phyloP scores from a whole-genome alignment of 2,113 vertebrate species.

The Cromileptes altivelis region DNA sequence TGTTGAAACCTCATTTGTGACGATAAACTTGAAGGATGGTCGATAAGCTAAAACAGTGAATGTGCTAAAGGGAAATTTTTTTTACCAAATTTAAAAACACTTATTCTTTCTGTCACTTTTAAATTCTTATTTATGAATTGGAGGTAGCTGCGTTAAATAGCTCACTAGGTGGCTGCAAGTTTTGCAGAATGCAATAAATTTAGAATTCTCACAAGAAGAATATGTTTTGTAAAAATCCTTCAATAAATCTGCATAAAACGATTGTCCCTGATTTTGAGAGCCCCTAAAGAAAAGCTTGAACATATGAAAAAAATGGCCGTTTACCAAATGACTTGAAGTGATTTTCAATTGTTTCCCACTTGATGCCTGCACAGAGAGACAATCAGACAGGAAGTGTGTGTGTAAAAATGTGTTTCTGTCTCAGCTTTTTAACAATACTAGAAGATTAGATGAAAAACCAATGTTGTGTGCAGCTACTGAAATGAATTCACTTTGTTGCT shows the following conservation, averaged over 20 bases:
- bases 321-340: slow-evolving; percentile 25
- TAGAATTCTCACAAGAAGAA: not conserved
- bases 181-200: slow-evolving; percentile 22
- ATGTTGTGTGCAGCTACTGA: slow-evolving; percentile 71
- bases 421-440: slow-evolving; percentile 58
- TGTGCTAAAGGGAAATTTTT: slow-evolving; percentile 49
- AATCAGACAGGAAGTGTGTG: slow-evolving; percentile 71
- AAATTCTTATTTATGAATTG: slow-evolving; percentile 21
- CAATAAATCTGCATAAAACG: slow-evolving; percentile 22
- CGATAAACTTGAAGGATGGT: slow-evolving; percentile 13
- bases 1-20: slow-evolving; percentile 60
- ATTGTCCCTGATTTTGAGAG: slow-evolving; percentile 14
- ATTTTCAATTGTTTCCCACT: slow-evolving; percentile 40
- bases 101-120: slow-evolving; percentile 1
- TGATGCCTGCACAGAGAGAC: slow-evolving; percentile 69
- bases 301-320: slow-evolving; percentile 15
- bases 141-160: not conserved
- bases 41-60: not conserved
- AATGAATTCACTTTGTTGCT: slow-evolving; percentile 74
- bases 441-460: slow-evolving; percentile 44
- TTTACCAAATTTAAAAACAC: slow-evolving; percentile 21
- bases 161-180: not conserved
- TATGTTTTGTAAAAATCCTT: slow-evolving; percentile 6
- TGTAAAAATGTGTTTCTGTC: slow-evolving; percentile 47
- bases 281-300: not conserved